phyloP scores from a whole-genome alignment of 2,113 vertebrate genomes.

The Acanthisitta chloris region DNA sequence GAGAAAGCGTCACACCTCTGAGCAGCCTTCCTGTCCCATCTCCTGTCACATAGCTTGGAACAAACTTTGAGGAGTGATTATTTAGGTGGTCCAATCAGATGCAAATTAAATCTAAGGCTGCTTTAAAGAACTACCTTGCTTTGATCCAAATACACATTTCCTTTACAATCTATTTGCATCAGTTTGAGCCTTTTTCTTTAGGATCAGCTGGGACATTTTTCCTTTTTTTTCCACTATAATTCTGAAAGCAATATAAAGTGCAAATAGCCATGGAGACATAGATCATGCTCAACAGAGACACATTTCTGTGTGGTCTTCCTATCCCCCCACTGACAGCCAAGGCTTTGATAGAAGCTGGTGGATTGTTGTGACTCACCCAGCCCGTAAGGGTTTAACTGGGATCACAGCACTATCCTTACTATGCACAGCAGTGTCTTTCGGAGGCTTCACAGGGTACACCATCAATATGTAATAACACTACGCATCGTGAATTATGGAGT shows the following conservation, averaged over 20 bases:
- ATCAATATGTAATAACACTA: constrained; percentile 45
- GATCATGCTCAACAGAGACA: not conserved
- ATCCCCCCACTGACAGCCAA: not conserved
- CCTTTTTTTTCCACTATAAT: not conserved
- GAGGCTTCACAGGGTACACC: not conserved
- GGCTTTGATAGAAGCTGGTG: not conserved
- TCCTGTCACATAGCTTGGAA: not conserved
- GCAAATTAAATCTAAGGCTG: not conserved
- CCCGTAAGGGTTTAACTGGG: not conserved
- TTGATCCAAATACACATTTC: not conserved
- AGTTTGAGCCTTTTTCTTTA: not conserved
- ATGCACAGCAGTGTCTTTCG: constrained; percentile 14
- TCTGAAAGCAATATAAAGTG: not conserved
- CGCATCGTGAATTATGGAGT: not conserved
- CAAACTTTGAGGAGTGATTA: not conserved
- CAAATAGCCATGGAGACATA: not conserved
- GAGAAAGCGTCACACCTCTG: not conserved
- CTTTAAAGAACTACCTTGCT: not conserved
- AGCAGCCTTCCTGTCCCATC: not conserved
- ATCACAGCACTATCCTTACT: constrained; percentile 33
- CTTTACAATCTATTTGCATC: not conserved
- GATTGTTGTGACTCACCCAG: not conserved
- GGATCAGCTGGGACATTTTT: not conserved
- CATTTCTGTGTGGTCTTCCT: not conserved
- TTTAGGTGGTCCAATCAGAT: not conserved